A percentile compares a stretch with the other conserved stretches of the same genome.
phyloP scores from a whole-genome alignment of 2,113 vertebrate species.

The Euleptes europaea region DNA sequence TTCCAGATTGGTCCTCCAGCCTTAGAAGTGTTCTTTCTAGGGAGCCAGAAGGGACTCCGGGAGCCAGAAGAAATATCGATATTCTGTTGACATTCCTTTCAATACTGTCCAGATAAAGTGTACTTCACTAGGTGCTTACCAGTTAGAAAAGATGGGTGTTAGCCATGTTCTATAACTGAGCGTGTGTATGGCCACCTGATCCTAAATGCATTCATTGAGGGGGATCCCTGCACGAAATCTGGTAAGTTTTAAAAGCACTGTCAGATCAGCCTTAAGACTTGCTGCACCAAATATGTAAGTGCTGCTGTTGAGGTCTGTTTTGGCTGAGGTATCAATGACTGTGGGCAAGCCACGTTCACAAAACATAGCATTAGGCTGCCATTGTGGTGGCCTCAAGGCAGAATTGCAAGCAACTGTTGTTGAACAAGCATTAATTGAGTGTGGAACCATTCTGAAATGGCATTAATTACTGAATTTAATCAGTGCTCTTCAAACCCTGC shows the following conservation, averaged over 20 bases:
- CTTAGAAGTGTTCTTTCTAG: too few species aligned
- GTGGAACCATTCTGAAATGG: background rate
- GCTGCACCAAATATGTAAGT: background rate
- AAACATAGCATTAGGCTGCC: background rate
- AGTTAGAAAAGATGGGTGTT: background rate
- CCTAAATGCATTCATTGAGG: background rate
- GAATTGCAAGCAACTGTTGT: background rate
- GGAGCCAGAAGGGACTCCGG: too few species aligned
- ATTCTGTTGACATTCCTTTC: too few species aligned
- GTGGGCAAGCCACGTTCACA: background rate
- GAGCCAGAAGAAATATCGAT: too few species aligned
- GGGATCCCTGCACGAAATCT: background rate
- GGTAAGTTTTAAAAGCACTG: background rate
- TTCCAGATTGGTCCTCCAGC: too few species aligned
- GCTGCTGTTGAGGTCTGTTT: background rate
- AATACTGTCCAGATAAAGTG: too few species aligned
- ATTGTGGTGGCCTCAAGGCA: background rate
- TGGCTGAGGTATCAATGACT: background rate
- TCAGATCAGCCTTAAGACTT: background rate
- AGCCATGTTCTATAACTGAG: background rate
- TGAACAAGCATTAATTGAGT: background rate
- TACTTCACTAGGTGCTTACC: too few species aligned
- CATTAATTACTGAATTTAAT: background rate
- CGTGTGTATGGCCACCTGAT: background rate
- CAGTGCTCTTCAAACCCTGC: slow-evolving; percentile 16